A percentile compares a stretch with the other conserved stretches of the same genome.
phyloP scores from a whole-genome alignment of 2,113 vertebrate species.

The Prinia subflava region DNA sequence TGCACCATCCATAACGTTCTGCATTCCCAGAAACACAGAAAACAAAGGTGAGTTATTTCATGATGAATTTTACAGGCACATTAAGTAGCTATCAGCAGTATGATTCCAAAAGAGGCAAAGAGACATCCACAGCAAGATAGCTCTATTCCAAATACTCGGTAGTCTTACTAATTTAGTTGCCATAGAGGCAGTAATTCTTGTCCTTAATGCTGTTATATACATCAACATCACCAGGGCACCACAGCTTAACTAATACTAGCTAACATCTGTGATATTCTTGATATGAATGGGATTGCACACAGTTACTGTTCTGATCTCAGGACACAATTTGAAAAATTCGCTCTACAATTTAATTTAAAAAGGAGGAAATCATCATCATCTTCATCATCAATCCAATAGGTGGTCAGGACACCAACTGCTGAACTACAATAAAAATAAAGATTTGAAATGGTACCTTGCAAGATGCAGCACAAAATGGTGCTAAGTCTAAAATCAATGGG shows the following conservation, averaged over 20 bases:
- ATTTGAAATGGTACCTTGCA: conserved; percentile 84
- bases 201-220: not conserved
- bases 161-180: not conserved
- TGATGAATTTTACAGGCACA: not conserved
- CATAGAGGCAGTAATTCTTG: not conserved
- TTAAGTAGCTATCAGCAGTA: not conserved
- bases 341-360: not conserved
- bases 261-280: not conserved
- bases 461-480: conserved; percentile 90
- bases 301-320: not conserved
- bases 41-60: not conserved
- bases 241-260: not conserved
- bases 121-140: not conserved
- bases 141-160: not conserved
- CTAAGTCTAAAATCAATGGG: conserved; percentile 87
- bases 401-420: not conserved
- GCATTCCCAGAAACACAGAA: not conserved
- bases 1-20: conserved; percentile 83
- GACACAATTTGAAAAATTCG: not conserved
- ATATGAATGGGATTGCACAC: not conserved
- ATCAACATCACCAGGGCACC: not conserved
- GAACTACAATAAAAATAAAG: not conserved
- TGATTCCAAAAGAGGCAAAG: not conserved
- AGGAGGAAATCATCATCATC: not conserved
- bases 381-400: not conserved